phyloP scores from a whole-genome alignment of 2,888 invertebrate species.

The Pachymerium ferrugineum region DNA sequence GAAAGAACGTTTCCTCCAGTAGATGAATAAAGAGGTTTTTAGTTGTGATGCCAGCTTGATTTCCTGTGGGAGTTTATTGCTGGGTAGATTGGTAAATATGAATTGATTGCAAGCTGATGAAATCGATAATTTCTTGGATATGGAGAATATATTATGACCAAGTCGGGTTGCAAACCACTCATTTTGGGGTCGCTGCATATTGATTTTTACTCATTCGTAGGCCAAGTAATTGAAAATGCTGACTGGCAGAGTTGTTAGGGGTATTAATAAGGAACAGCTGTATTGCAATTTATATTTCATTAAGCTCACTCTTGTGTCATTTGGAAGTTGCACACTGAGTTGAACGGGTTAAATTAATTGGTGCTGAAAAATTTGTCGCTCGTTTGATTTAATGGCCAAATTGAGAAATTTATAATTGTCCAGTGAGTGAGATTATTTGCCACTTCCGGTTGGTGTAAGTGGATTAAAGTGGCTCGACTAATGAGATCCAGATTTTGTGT shows the following conservation, averaged over 20 bases:
- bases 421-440: no score
- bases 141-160: no score
- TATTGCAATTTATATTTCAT: conserved; percentile 6
- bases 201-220: background rate
- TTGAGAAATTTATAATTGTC: no score
- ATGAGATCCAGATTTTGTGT: no score
- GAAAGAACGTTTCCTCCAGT: no score
- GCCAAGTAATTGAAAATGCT: background rate
- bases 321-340: background rate
- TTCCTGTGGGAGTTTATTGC: no score
- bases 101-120: no score
- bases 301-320: background rate
- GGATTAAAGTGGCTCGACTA: no score
- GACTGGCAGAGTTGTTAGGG: conserved; percentile 12
- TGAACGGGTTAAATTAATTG: background rate
- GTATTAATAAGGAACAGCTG: conserved; percentile 18
- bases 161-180: background rate
- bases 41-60: no score
- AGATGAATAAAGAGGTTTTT: no score
- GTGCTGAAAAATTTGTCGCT: background rate
- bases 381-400: background rate
- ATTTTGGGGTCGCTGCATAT: background rate
- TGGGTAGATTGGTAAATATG: no score
- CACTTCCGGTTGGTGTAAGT: no score
- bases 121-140: background rate